Conservation (phyloP, 2,888 invertebrate species). For the Lamproptera curius region DNA sequence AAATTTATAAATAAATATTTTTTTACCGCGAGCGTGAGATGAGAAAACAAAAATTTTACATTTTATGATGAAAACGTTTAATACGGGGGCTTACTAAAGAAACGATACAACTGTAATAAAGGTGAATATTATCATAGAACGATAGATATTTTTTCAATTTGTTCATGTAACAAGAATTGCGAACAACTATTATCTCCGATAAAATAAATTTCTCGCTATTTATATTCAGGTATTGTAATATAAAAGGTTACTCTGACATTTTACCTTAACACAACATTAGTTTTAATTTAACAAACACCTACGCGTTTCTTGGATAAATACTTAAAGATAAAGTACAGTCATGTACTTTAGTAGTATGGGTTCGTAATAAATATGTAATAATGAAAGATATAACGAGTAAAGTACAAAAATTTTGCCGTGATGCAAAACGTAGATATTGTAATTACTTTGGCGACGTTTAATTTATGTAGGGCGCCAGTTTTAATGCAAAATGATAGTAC, state of each 20-base stretch:
- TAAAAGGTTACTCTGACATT: background rate
- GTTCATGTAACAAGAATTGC: no score
- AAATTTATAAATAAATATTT: no score
- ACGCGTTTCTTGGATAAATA: background rate
- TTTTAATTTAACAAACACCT: background rate
- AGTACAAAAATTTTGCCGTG: background rate
- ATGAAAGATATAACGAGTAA: background rate
- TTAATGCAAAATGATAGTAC: slow-evolving; percentile 8
- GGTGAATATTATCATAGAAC: no score
- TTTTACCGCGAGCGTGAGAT: no score
- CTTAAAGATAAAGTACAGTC: background rate
- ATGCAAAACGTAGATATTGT: background rate
- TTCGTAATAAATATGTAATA: slow-evolving; percentile 4
- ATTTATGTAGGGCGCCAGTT: slow-evolving; percentile 16
- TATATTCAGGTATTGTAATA: background rate
- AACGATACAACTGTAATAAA: no score
- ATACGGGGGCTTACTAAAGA: no score
- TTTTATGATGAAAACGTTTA: no score
- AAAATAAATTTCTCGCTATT: no score
- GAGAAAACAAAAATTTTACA: no score
- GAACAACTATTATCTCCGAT: no score
- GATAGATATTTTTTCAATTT: no score
- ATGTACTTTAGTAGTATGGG: background rate
- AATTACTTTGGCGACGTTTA: slow-evolving; percentile 7
- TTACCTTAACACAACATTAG: background rate